phyloP scores from a whole-genome alignment of 2,113 vertebrate genomes.

The Heteronetta atricapilla region DNA sequence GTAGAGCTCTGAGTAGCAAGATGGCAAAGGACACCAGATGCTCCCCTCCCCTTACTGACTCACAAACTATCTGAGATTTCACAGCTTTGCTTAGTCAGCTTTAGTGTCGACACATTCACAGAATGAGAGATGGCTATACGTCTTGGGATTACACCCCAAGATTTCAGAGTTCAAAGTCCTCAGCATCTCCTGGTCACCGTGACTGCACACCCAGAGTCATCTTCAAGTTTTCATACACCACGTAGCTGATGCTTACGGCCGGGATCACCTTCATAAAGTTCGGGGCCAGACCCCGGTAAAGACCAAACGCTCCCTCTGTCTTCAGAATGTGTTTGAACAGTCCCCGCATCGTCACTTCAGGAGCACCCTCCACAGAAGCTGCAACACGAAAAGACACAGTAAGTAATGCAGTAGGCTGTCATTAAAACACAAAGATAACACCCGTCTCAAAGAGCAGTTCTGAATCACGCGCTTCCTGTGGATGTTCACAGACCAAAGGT shows the following conservation, averaged over 20 bases:
- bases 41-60: slow-evolving; percentile 11
- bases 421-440: neutral
- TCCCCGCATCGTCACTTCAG: slow-evolving; percentile 88
- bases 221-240: slow-evolving; percentile 96
- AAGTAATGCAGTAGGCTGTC: accelerated
- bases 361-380: slow-evolving; percentile 87
- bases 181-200: slow-evolving; percentile 76
- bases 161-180: slow-evolving; percentile 47
- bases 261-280: slow-evolving; percentile 99
- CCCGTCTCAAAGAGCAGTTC: neutral
- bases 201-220: slow-evolving; percentile 89
- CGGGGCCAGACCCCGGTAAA: slow-evolving; percentile 94
- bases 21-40: slow-evolving; percentile 39
- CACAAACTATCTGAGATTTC: slow-evolving; percentile 57
- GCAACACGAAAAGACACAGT: neutral
- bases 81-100: slow-evolving; percentile 77
- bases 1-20: slow-evolving; percentile 25
- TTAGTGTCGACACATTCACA: slow-evolving; percentile 92
- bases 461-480: neutral
- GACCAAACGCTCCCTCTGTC: slow-evolving; percentile 90
- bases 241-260: slow-evolving; percentile 97
- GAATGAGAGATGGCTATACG: slow-evolving; percentile 88
- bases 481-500: neutral
- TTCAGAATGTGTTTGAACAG: slow-evolving; percentile 91
- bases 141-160: slow-evolving; percentile 67